Base-by-base conservation (phyloP, 2,888 invertebrate genomes). In the Acrobasis repandana region DNA sequence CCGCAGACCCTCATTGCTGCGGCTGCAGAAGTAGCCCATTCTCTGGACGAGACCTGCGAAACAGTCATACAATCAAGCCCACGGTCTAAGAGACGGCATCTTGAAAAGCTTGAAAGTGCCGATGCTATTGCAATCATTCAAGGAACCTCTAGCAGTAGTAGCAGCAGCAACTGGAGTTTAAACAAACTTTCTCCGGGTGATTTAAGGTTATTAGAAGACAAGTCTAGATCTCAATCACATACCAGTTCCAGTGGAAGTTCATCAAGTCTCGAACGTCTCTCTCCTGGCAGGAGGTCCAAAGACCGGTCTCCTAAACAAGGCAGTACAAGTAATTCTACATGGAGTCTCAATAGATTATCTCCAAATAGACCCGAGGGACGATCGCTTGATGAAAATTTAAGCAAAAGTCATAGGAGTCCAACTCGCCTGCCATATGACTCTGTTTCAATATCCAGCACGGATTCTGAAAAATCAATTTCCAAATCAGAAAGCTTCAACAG, bases 31-130 rank as follows among this genome's bases (percentile, higher is more conserved):
- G 94, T 94, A 0, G 95, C 95, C 1, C 94, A 93, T 69, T 93
- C 94, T 1, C 76, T 95, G 52, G 95, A 96, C 71, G 94, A 94
- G 74, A 93, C 95, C 0, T 95, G 95, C 18, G 95, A 94, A 75
- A 93, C 94, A 38, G 94, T 94, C 0, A 94, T 95, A 61, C 94
- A 94, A 78, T 93, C 93, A 15, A 94, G 94, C 72, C 94, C 94
- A 34, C 82, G 93, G 66, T 86, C 93, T 0, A 93, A 93, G 70
- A 77, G 93, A 65, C 91, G 86, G 75, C 88, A 93, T 50, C 73
- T 93, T 1, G 93, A 93, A 64, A 88, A 91, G 73, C 75, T 92
- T 16, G 93, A 93, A 73, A 90, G 89, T 66, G 77, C 86, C 18
- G 93, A 93, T 60, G 81, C 89, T 15, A 83, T 90, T 71, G 86